Base-by-base conservation (phyloP, 2,888 invertebrate species). In the Pedicia rivosa region DNA sequence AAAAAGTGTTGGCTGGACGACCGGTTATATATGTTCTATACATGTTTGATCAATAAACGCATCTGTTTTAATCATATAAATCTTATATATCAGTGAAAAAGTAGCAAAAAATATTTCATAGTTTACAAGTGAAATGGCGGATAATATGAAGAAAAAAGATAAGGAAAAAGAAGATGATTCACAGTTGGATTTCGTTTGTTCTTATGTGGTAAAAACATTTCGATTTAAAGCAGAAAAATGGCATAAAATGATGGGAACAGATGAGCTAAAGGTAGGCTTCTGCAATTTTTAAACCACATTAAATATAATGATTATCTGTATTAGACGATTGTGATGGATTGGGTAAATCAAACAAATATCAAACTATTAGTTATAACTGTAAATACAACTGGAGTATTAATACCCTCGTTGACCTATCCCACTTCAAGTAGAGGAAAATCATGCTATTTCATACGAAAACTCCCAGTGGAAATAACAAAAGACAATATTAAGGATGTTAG, bases 181-280 rank as follows among this genome's bases (percentile, higher is more conserved):
- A 31, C 70, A 87, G 14, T 61, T 84, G 33, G 78, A 81, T 46
- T 87, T 80, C 55, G 64, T 90, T 32, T 68, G 74, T 31, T 75
- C 77, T 51, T 84, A 75, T 53, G 53, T 81, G 26, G 55, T 70
- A 9, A 74, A 70, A 51, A 65, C 78, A 2, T 67, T 82, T 43
- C 76, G 77, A 54, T 60, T 82, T 41, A 88, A 87, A 58, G 57
- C 70, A 35, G 90, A 88, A 40, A 81, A 78, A 66, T 90, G 86
- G 82, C 53, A 62, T 17, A 87, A 84, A 59, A 76, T 88, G 69
- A 72, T 81, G 36, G 59, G 64, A 5, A 62, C 57, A 29, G 72
- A 75, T 20, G 81, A 82, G 43, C 71, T 70, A 41, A 68, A 67
- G 63, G 79, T 77, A 59, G 12, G 19, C 9, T 7, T 29, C 3